These are phyloP conservation scores for Mirounga angustirostris DNA, from an alignment of 2,113 vertebrate genomes.

Conservation along the genomic window DNA sequence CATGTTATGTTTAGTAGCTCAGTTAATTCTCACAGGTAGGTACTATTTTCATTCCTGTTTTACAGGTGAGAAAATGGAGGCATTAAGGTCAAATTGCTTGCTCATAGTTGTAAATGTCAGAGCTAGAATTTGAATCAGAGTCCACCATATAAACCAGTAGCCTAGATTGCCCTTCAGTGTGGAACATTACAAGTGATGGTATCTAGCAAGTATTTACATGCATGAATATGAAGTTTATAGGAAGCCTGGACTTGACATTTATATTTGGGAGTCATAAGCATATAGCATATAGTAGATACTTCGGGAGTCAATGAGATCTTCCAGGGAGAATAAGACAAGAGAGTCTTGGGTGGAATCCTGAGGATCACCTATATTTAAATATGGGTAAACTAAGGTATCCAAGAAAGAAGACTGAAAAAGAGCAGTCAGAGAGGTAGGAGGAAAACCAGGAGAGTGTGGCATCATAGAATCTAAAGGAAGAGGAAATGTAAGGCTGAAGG, in stretches of 20 bases:
- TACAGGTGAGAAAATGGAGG: not conserved
- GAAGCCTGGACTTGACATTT: not conserved
- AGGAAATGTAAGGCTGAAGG: not conserved
- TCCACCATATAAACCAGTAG: not conserved
- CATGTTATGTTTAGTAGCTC: not conserved
- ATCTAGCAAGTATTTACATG: not conserved
- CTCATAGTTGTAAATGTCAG: not conserved
- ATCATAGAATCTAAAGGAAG: not conserved
- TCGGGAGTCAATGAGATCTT: not conserved
- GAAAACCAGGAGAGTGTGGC: not conserved
- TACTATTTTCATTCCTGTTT: not conserved
- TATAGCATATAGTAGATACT: not conserved
- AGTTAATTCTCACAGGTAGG: not conserved
- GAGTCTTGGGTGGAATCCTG: not conserved
- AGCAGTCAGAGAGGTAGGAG: not conserved
- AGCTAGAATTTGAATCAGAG: conserved; percentile 37
- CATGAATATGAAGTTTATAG: not conserved
- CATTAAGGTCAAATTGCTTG: not conserved
- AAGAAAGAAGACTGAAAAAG: not conserved
- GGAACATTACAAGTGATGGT: not conserved
- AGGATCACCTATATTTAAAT: not conserved
- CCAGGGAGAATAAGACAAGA: not conserved
- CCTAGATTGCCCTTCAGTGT: not conserved
- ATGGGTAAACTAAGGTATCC: not conserved
- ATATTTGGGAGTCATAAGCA: not conserved